Conservation (phyloP, 2,888 invertebrate species). For the Tiliacea citrago region DNA sequence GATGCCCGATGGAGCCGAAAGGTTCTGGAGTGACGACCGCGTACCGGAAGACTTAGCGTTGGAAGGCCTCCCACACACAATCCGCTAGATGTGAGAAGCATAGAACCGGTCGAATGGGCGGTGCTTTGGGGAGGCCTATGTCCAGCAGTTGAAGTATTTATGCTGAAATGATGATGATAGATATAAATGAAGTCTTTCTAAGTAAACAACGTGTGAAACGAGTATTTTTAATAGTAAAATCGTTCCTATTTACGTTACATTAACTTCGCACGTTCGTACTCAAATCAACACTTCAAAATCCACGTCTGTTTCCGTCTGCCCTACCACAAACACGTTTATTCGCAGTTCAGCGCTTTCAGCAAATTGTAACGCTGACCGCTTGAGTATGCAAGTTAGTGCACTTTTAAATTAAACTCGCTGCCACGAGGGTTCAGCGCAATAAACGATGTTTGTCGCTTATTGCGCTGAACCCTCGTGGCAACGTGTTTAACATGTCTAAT, state of each 20-base stretch:
- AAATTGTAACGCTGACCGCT: slow-evolving; percentile 27
- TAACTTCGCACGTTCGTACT: background rate
- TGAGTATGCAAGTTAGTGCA: slow-evolving; percentile 33
- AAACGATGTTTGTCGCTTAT: background rate
- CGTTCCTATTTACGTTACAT: background rate
- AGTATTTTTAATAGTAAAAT: background rate
- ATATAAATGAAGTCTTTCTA: no score
- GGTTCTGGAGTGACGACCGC: no score
- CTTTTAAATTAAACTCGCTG: slow-evolving; percentile 49
- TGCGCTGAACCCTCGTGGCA: no score
- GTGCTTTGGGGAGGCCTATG: no score
- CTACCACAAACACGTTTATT: slow-evolving; percentile 23
- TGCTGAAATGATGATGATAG: no score
- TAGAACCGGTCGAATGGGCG: no score
- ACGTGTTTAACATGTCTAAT: slow-evolving; percentile 33
- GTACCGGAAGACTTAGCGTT: no score
- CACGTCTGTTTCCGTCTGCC: background rate
- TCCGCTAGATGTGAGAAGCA: no score
- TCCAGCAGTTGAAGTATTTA: no score
- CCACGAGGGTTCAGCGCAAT: slow-evolving; percentile 13
- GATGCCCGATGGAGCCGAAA: no score
- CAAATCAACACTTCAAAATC: background rate
- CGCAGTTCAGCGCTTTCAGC: slow-evolving; percentile 14
- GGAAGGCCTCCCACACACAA: no score
- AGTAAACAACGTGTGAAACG: background rate